Evolutionary conservation across 2,797 vertebrate species (phyloP), one percentile per base, ranked within the genome.

Genomic region (Vespertilio murinus): DNA sequence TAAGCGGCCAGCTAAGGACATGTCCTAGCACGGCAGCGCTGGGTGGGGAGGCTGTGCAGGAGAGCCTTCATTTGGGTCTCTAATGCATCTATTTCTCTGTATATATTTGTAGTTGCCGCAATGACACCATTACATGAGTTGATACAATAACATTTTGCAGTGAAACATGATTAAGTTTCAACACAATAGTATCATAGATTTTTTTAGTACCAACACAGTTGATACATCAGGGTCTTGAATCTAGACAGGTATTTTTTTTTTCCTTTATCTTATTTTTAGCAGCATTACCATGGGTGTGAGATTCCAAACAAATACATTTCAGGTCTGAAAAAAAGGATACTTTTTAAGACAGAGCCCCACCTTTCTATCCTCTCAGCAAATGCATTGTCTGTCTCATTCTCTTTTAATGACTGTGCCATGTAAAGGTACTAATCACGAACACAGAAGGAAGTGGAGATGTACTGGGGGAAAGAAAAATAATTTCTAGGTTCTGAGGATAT

Each of bases 1-100:
- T 97, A 97, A 97, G n/a, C 93, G 97, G 95, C 97, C 94, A 96
- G 93, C 90, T 77, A 81, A 95, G 89, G 78, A 91, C 96, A 91
- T 52, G 45, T 92, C 87, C 88, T 91, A 91, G 95, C 42, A 87
- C 35, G 52, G 20, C 88, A 70, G 86, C 95, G 79, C 93, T 90
- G 81, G 80, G 11, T 93, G 22, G 71, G 67, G 56, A 94, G 61
- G 89, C 49, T 95, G 93, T 94, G 49, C 84, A 49, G 93, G 94
- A 52, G 87, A 97, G n/a, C 86, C 77, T 80, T 94, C 71, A 42
- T 94, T 47, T 95, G 64, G 84, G 83, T 75, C 87, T 96, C 90
- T 80, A 91, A 56, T 89, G n/a, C 88, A 77, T 5, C 73, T 54
- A 65, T 96, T 94, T 78, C 92, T 87, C 22, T 88, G 0, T 74